Base-by-base conservation (phyloP, 1,140 invertebrate genomes). In the Zaprionus davidi region DNA sequence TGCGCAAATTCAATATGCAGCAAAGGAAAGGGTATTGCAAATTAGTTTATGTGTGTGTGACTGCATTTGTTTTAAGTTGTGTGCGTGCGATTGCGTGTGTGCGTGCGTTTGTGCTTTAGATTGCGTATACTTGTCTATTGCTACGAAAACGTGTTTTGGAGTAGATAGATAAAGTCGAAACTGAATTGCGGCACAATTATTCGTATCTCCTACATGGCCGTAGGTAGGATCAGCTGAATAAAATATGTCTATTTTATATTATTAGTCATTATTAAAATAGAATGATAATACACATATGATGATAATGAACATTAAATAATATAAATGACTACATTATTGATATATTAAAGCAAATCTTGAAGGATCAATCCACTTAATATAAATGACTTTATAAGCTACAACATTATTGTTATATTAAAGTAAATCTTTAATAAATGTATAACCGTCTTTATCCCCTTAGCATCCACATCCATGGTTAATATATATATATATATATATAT, bases 91-190 rank as follows among this genome's bases (percentile, higher is more conserved):
- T 13, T 59, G 28, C 6, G 28, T 28, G 7, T 28, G 2, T 28
- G 41, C n/a, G 17, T 56, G 34, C 44, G 15, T 56, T 22, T 59
- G 15, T 49, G 57, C 26, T 41, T 41, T 12, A 41, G 58, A 34
- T 71, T 86, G 83, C 69, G 71, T 74, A 67, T 59, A 66, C 46
- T 44, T 63, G 62, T 72, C 83, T 82, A 78, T 82, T 75, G 71
- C 76, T 76, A 46, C 65, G 51, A 79, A 88, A 86, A 87, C 84
- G 76, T 81, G 84, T 87, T 87, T 86, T 76, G 46, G 53, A 71
- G 75, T 81, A 73, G 73, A 84, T 88, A 88, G 78, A 83, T 81
- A 78, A 77, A 75, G 84, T 78, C 46, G 63, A 66, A 71, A 79
- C 70, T 78, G 60, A 76, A 77, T 65, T 57, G 77, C 64, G 72